Percentiles rank a stretch among this genome's conserved stretches.
Evolutionary conservation across 2,888 invertebrate genomes (phyloP).

Genomic region (Epinotia nisella): DNA sequence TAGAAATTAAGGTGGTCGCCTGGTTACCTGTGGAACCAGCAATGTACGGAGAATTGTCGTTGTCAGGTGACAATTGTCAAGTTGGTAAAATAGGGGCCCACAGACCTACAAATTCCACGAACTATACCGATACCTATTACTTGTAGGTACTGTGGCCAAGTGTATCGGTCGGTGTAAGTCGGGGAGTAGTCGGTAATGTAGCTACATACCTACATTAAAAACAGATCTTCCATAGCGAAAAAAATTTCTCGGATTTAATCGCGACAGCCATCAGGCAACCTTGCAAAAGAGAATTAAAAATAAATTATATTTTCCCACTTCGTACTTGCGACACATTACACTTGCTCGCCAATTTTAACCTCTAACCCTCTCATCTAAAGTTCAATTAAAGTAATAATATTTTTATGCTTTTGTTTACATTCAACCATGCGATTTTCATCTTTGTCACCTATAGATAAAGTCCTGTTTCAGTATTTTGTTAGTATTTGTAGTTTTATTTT

Average conservation of each 20-base stretch:
- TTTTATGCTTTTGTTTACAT: not conserved
- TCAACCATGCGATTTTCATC: not conserved
- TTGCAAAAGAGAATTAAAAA: conserved; percentile 37
- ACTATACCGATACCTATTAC: too few species aligned
- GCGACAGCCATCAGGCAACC: conserved; percentile 31
- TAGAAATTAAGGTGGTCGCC: too few species aligned
- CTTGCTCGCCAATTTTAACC: conserved; percentile 8
- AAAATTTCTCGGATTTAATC: conserved; percentile 21
- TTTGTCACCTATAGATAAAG: not conserved
- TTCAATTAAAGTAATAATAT: not conserved
- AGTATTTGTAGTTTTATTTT: conserved; percentile 32
- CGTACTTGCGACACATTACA: conserved; percentile 14
- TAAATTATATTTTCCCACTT: conserved; percentile 40
- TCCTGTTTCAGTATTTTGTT: conserved; percentile 2
- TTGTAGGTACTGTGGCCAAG: too few species aligned
- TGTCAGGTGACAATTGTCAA: too few species aligned
- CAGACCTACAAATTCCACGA: too few species aligned
- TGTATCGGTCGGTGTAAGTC: too few species aligned
- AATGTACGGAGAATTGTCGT: too few species aligned
- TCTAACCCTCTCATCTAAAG: conserved; percentile 14
- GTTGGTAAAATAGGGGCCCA: too few species aligned
- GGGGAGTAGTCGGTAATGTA: too few species aligned
- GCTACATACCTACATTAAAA: conserved; percentile 3
- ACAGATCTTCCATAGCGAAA: not conserved
- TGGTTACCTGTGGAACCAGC: too few species aligned